Evolutionary conservation across 1,140 invertebrate genomes (phyloP).

Genomic region (Macrocentrus cingulum): DNA sequence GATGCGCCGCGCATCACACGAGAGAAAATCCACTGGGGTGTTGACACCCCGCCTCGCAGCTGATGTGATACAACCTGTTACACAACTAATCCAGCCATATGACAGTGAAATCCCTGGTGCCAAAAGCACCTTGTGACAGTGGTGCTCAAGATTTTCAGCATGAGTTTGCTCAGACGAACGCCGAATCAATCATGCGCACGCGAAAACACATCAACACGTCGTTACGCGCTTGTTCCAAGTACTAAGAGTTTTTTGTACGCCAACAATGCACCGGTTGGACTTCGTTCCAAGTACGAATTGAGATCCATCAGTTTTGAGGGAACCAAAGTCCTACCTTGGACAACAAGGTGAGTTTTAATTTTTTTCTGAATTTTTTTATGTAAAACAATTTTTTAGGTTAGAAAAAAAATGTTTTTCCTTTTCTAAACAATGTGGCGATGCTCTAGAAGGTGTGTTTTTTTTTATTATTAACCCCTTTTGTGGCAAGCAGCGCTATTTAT

Average conservation of each 20-base stretch:
- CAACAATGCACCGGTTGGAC: slow-evolving; percentile 31
- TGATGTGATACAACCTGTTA: slow-evolving; percentile 20
- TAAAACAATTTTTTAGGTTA: no score
- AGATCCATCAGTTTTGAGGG: slow-evolving; percentile 58
- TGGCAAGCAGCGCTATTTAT: slow-evolving; percentile 40
- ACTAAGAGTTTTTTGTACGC: slow-evolving; percentile 38
- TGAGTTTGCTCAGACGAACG: slow-evolving; percentile 45
- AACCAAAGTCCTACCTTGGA: slow-evolving; percentile 55
- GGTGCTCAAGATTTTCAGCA: slow-evolving; percentile 27
- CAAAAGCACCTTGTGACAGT: slow-evolving; percentile 18
- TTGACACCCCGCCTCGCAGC: background rate
- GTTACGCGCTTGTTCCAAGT: slow-evolving; percentile 42
- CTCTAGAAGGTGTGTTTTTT: slow-evolving; percentile 8
- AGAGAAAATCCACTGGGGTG: background rate
- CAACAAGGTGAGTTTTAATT: slow-evolving; percentile 39
- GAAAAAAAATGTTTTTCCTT: no score
- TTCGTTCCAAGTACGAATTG: slow-evolving; percentile 53
- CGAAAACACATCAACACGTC: slow-evolving; percentile 38
- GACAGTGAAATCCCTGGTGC: background rate
- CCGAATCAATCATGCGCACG: slow-evolving; percentile 40
- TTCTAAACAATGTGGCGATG: no score
- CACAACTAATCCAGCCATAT: no score
- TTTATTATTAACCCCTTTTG: slow-evolving; percentile 51
- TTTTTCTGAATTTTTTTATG: slow-evolving; percentile 5
- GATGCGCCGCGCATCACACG: background rate